Percentiles rank a stretch among this genome's conserved stretches.
phyloP scores from a whole-genome alignment of 2,113 vertebrate genomes.

The Deroptyus accipitrinus region DNA sequence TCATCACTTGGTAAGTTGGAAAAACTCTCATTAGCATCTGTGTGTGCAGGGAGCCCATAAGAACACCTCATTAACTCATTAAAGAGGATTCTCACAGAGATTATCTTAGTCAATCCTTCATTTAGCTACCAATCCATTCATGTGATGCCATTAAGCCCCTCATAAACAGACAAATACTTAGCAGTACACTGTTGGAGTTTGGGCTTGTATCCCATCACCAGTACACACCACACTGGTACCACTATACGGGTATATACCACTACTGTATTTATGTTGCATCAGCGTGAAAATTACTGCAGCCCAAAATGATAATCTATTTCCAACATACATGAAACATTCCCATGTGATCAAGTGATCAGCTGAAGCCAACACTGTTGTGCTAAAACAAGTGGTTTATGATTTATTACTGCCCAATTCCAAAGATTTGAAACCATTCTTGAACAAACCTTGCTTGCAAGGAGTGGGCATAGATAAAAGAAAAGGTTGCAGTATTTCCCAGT shows the following conservation, averaged over 20 bases:
- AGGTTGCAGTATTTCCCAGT: background rate
- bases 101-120: slow-evolving; percentile 67
- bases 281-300: background rate
- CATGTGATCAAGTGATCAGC: fast-evolving
- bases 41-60: slow-evolving; percentile 48
- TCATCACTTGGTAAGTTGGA: slow-evolving; percentile 39
- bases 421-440: background rate
- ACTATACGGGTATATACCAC: background rate
- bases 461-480: background rate
- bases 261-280: background rate
- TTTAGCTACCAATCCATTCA: slow-evolving; percentile 67
- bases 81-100: slow-evolving; percentile 66
- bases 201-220: background rate
- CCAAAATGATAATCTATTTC: background rate
- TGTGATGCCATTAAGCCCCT: slow-evolving; percentile 61
- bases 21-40: slow-evolving; percentile 58
- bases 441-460: background rate
- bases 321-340: background rate
- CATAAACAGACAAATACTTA: slow-evolving; percentile 30
- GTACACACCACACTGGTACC: background rate
- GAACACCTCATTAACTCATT: slow-evolving; percentile 71
- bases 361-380: background rate
- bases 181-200: background rate
- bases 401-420: background rate
- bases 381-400: background rate